Percentiles rank a stretch among this genome's conserved stretches.
Conservation (phyloP, 2,797 vertebrate species). For the Coreius guichenoti region DNA sequence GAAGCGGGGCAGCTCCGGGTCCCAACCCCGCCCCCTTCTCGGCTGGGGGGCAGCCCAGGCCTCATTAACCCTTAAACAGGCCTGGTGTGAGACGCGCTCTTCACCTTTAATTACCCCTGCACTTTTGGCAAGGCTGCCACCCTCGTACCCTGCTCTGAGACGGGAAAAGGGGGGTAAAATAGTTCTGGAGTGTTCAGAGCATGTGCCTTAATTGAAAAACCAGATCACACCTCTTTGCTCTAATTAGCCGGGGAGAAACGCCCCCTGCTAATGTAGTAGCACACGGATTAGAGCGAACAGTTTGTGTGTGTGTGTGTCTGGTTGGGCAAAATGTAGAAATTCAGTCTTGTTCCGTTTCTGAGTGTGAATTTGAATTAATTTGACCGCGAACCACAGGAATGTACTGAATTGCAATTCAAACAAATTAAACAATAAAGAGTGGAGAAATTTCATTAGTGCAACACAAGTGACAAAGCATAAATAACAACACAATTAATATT, state of each 20-base stretch:
- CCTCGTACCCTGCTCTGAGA: constrained; percentile 30
- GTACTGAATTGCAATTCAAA: not conserved
- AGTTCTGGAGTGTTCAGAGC: constrained; percentile 84
- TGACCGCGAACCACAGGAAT: not conserved
- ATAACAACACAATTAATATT: not conserved
- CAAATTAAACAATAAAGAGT: not conserved
- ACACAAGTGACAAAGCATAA: not conserved
- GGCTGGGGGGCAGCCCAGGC: constrained; percentile 90
- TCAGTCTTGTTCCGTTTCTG: not conserved
- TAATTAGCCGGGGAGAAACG: constrained; percentile 87
- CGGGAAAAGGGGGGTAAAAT: constrained; percentile 41
- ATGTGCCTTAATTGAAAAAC: constrained; percentile 92
- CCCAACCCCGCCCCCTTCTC: constrained; percentile 53
- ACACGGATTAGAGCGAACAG: not conserved
- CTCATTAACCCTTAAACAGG: constrained; percentile 99
- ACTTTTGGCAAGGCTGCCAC: constrained; percentile 64
- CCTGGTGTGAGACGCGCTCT: constrained; percentile 90
- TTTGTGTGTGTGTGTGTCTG: constrained; percentile 45
- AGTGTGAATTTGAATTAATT: not conserved
- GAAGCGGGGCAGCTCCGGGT: constrained; percentile 86
- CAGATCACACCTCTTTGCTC: constrained; percentile 83
- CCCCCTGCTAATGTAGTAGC: constrained; percentile 63
- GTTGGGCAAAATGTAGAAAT: constrained; percentile 35
- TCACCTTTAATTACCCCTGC: constrained; percentile 92
- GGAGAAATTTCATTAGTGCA: not conserved